A percentile compares a stretch with the other conserved stretches of the same genome.
These are phyloP conservation scores for Numenius arquata DNA, from an alignment of 2,113 vertebrate genomes.

Conservation along the genomic window DNA sequence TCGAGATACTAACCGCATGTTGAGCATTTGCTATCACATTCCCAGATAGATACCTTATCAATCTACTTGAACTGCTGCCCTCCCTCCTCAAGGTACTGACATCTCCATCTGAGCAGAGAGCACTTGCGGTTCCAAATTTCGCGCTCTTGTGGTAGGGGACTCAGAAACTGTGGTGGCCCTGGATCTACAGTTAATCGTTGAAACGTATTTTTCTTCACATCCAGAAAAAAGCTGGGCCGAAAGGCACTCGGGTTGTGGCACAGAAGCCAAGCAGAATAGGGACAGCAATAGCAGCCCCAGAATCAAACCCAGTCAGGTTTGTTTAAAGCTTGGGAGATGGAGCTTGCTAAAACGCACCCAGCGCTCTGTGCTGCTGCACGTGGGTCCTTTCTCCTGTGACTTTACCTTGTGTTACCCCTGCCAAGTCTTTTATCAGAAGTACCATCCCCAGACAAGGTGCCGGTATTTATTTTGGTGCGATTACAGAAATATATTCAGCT, in stretches of 20 bases:
- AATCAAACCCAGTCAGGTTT: background rate
- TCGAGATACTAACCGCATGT: background rate
- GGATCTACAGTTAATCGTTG: background rate
- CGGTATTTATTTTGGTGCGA: background rate
- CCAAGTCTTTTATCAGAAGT: background rate
- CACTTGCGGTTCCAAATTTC: background rate
- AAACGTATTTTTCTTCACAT: background rate
- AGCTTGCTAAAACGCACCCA: background rate
- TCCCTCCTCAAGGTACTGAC: background rate
- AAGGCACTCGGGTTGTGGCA: background rate
- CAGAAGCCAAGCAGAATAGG: background rate
- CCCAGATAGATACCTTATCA: background rate
- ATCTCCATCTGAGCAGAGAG: background rate
- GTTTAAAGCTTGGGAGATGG: background rate
- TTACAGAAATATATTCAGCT: background rate
- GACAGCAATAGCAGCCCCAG: background rate
- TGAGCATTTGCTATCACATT: background rate
- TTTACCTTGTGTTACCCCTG: background rate
- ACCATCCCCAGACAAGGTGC: background rate
- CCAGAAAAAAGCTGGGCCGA: background rate
- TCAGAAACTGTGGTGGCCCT: background rate
- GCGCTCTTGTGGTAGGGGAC: rapidly evolving
- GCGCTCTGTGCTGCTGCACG: background rate
- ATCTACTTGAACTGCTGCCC: background rate
- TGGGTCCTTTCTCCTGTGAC: background rate